These are phyloP conservation scores for Steinernema hermaphroditum DNA, from an alignment of 2,888 invertebrate genomes.

Conservation along the genomic window DNA sequence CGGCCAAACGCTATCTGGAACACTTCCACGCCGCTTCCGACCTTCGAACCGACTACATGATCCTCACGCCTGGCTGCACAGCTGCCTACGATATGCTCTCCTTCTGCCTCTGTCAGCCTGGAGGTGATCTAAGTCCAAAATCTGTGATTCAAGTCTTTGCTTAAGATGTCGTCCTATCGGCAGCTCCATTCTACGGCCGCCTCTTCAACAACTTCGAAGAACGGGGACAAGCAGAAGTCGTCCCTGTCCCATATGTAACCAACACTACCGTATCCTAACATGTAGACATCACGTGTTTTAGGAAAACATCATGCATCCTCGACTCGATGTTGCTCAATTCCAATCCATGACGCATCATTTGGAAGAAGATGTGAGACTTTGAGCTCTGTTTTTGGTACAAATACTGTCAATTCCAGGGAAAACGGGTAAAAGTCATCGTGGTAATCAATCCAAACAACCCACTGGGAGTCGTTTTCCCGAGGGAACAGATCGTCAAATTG, in stretches of 20 bases:
- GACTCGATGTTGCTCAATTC: conserved; percentile 40
- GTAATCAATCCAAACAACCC: conserved; percentile 66
- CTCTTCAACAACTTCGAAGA: conserved; percentile 57
- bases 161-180: conserved; percentile 61
- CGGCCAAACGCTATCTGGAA: conserved; percentile 43
- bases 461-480: conserved; percentile 57
- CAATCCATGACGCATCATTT: conserved; percentile 34
- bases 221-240: conserved; percentile 50
- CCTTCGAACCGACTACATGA: conserved; percentile 40
- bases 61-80: conserved; percentile 50
- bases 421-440: conserved; percentile 57
- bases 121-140: too few relatives aligned
- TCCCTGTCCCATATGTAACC: conserved; percentile 42
- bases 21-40: conserved; percentile 42
- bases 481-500: conserved; percentile 51
- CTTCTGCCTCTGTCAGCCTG: conserved; percentile 48
- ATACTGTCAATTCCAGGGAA: conserved; percentile 46
- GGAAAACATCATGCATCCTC: conserved; percentile 42
- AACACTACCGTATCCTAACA: not conserved
- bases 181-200: conserved; percentile 60
- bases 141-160: too few relatives aligned
- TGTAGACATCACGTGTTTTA: conserved; percentile 30
- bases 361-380: not conserved
- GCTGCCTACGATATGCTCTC: conserved; percentile 54
- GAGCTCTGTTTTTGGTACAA: not conserved